Evolutionary conservation across 2,888 invertebrate genomes (phyloP).

Genomic region (Diplolepis rosae): DNA sequence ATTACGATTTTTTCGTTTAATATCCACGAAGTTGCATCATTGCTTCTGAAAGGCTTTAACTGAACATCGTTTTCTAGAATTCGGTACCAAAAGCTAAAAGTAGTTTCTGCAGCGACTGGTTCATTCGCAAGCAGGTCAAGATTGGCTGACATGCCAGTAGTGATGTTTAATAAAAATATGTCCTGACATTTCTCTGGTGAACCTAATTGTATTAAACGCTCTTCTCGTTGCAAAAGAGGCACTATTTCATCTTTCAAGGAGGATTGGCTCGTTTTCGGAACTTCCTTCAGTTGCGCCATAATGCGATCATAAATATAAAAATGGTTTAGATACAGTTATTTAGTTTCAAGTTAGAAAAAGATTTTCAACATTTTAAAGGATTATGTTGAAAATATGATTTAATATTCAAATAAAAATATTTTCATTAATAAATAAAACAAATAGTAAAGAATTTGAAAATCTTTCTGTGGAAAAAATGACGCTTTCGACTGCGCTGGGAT

Average conservation of each 20-base stretch:
- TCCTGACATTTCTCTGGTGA: constrained; percentile 61
- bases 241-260: constrained; percentile 30
- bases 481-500: too few species aligned
- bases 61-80: constrained; percentile 66
- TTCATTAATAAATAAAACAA: not conserved
- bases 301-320: not conserved
- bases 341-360: too few species aligned
- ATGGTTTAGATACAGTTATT: not conserved
- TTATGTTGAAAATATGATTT: too few species aligned
- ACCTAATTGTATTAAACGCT: constrained; percentile 69
- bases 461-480: too few species aligned
- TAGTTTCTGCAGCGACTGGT: constrained; percentile 40
- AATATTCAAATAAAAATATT: too few species aligned
- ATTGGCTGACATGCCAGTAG: constrained; percentile 77
- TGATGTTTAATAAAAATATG: constrained; percentile 76
- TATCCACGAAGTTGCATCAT: constrained; percentile 62
- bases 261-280: not conserved
- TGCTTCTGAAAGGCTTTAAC: constrained; percentile 64
- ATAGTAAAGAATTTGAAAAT: too few species aligned
- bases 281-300: constrained; percentile 13
- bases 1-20: constrained; percentile 76
- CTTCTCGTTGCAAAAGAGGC: constrained; percentile 58
- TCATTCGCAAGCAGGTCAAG: constrained; percentile 72
- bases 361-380: too few species aligned
- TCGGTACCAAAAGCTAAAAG: constrained; percentile 62